Evolutionary conservation across 2,113 vertebrate genomes (phyloP).

Genomic region (Megaceryle torquata): DNA sequence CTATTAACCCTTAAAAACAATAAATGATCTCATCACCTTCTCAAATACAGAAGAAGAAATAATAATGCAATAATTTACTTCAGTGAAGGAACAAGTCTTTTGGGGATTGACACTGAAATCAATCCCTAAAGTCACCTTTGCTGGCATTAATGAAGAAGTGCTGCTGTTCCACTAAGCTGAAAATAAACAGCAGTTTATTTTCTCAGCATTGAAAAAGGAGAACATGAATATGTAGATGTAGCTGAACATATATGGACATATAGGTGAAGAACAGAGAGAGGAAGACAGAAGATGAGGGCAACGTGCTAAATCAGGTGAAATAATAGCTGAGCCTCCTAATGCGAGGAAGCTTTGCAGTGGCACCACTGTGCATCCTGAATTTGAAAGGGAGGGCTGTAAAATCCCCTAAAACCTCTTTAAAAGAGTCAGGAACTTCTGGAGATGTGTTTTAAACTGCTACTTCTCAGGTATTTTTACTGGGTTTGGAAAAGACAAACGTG

Average conservation of each 20-base stretch:
- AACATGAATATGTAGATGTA: not conserved
- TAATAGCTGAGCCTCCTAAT: not conserved
- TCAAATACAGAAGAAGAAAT: slow-evolving; percentile 49
- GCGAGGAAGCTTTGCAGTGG: not conserved
- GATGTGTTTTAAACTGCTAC: not conserved
- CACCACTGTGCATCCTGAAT: not conserved
- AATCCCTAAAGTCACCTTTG: not conserved
- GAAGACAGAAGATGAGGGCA: not conserved
- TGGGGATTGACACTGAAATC: slow-evolving; percentile 13
- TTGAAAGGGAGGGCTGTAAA: not conserved
- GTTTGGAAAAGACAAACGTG: not conserved
- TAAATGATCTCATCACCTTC: slow-evolving; percentile 71
- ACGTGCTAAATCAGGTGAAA: not conserved
- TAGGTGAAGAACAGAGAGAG: not conserved
- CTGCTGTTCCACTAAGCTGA: not conserved
- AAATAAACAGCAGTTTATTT: not conserved
- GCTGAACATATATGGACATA: not conserved
- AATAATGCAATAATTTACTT: slow-evolving; percentile 54
- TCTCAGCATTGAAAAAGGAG: not conserved
- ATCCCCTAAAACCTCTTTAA: not conserved
- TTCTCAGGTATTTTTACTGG: not conserved
- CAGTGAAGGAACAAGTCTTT: slow-evolving; percentile 36
- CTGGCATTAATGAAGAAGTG: not conserved
- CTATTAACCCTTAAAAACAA: slow-evolving; percentile 71
- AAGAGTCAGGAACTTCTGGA: not conserved